Evolutionary conservation across 2,797 vertebrate genomes (phyloP).

Genomic region (Darevskia nairensis): DNA sequence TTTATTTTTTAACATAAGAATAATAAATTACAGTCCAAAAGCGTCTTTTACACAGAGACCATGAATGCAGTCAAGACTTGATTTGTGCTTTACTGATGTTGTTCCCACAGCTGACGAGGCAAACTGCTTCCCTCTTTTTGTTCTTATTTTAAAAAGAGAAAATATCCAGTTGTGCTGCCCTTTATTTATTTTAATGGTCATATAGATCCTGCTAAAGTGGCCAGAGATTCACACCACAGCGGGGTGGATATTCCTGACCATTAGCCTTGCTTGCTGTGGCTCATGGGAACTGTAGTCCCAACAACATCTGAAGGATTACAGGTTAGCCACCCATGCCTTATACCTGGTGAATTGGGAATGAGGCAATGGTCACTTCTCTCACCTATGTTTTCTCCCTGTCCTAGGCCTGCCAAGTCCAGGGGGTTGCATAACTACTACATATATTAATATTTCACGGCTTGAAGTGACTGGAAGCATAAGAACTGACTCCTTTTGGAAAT

Average conservation of each 20-base stretch:
- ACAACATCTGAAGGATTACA: too few species aligned
- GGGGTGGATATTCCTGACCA: not conserved
- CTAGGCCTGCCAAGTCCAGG: not conserved
- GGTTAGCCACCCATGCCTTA: too few species aligned
- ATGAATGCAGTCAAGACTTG: not conserved
- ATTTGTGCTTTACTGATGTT: not conserved
- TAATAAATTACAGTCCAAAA: not conserved
- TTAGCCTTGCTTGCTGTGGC: too few species aligned
- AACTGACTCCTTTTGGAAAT: too few species aligned
- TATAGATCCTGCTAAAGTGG: not conserved
- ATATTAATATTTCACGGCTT: too few species aligned
- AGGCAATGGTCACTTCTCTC: not conserved
- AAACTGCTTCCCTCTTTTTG: not conserved
- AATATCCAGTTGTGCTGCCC: not conserved
- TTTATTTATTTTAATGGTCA: not conserved
- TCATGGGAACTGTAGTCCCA: too few species aligned
- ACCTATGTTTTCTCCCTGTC: not conserved
- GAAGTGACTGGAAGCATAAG: too few species aligned
- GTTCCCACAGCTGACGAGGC: not conserved
- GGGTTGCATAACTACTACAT: too few species aligned
- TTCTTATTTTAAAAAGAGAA: not conserved
- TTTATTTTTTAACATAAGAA: constrained; percentile 4
- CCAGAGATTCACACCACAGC: not conserved
- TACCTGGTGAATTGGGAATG: not conserved
- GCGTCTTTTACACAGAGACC: not conserved